These are phyloP conservation scores for Crocidura indochinensis DNA, from an alignment of 2,797 vertebrate species.

Conservation along the genomic window DNA sequence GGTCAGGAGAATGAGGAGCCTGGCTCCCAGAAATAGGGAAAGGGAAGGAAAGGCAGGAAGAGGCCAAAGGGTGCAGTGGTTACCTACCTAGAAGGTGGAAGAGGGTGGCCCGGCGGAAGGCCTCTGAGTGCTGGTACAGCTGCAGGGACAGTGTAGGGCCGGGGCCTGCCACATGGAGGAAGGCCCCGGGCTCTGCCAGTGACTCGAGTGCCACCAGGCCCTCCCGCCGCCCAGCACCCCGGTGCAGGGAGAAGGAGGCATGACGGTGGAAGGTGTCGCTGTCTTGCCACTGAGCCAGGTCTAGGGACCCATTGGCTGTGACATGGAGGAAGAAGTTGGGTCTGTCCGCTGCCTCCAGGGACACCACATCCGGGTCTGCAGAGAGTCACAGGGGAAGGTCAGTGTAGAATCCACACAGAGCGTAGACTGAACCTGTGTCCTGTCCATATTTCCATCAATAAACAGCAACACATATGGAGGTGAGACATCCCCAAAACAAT, in stretches of 20 bases:
- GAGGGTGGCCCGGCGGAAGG: constrained; percentile 94
- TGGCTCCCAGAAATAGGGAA: neutral
- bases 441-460: no score
- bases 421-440: no score
- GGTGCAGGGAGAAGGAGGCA: constrained; percentile 95
- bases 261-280: constrained; percentile 91
- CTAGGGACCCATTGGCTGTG: constrained; percentile 90
- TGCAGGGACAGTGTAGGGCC: constrained; percentile 89
- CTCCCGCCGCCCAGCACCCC: constrained; percentile 92
- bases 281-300: constrained; percentile 94
- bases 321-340: constrained; percentile 96
- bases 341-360: constrained; percentile 95
- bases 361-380: constrained; percentile 94
- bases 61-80: neutral
- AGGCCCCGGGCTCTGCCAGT: constrained; percentile 93
- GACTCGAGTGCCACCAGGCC: constrained; percentile 96
- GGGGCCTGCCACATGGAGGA: constrained; percentile 90
- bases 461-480: no score
- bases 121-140: constrained; percentile 93
- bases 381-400: constrained; percentile 58
- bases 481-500: no score
- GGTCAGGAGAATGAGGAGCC: neutral
- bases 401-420: neutral
- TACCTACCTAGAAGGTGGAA: constrained; percentile 95
- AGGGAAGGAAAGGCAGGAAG: neutral